phyloP scores from a whole-genome alignment of 2,113 vertebrate genomes.

The Agelaius tricolor region DNA sequence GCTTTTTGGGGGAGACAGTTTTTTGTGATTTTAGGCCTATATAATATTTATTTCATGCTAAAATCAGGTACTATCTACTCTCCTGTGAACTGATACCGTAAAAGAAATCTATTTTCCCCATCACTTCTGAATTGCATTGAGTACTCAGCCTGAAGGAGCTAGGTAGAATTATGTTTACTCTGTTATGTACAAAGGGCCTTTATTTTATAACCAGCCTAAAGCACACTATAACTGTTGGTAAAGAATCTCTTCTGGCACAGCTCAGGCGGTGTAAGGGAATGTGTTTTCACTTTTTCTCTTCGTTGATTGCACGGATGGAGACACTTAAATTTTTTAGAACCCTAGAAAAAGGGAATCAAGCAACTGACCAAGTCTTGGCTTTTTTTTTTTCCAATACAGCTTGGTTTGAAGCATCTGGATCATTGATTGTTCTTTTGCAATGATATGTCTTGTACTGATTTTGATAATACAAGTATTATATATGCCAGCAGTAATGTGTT shows the following conservation, averaged over 20 bases:
- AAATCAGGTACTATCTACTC: not conserved
- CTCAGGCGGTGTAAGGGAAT: not conserved
- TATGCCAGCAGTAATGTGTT: not conserved
- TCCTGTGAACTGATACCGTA: not conserved
- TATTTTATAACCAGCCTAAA: not conserved
- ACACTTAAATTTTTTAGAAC: not conserved
- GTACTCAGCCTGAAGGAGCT: not conserved
- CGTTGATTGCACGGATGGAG: not conserved
- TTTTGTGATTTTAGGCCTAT: not conserved
- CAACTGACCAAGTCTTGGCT: not conserved
- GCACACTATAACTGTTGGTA: not conserved
- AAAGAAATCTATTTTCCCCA: not conserved
- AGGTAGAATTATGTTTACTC: not conserved
- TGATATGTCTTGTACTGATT: not conserved
- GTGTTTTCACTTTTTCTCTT: not conserved
- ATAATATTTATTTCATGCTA: not conserved
- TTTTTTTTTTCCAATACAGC: not conserved
- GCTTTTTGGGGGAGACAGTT: not conserved
- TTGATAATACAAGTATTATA: not conserved
- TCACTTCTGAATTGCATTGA: not conserved
- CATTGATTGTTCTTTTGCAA: not conserved
- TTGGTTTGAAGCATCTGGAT: not conserved
- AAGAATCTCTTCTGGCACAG: not conserved
- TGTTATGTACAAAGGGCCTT: not conserved
- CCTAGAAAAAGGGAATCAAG: not conserved